Base-by-base conservation (phyloP, 1,140 invertebrate species). In the Heliconius congener region DNA sequence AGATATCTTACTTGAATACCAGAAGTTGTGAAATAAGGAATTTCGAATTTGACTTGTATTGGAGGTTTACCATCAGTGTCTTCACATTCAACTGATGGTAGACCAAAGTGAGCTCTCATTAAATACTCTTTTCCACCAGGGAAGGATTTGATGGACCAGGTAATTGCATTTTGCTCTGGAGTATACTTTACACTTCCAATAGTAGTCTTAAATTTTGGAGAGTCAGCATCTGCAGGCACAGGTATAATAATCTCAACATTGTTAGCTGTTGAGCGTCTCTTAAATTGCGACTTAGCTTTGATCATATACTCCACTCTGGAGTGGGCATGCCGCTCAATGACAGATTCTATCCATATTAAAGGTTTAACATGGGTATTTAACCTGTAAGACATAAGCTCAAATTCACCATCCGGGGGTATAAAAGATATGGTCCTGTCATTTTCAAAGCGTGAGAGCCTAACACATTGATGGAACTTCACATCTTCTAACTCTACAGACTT, bases 131-230 rank as follows among this genome's bases (percentile, higher is more conserved):
- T 99, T 39, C 99, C 99, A 52, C 99, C 99, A 79, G 99, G 99
- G 93, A 99, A 99, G 42, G 99, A 99, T 93, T 99, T 99, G 76
- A 99, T 99, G n/a, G 98, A 99, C 99, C 99, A 99, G 34, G 99
- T 98, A 52, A 99, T 98, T 42, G 99, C 98, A 95, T 98, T 99
- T 88, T 99, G 97, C 92, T 99, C 99, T 0, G 99, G 99, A 3
- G 98, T 98, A 94, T 99, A 99, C 90, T 99, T 99, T 37, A 99
- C 99, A 93, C 97, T 99, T 19, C 99, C 99, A 85, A 99, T 98
- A 2, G 99, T 99, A 0, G 99, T 99, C 94, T 99, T 99, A 89
- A 99, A 99, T 95, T 99, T 99, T 0, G 99, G 99, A 23, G 99
- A 99, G 93, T 99, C 99, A 1, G 99, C 99, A 96, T 99, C 99